Percentiles rank a stretch among this genome's conserved stretches.
Conservation (phyloP, 2,797 vertebrate genomes). For the Anas acuta region DNA sequence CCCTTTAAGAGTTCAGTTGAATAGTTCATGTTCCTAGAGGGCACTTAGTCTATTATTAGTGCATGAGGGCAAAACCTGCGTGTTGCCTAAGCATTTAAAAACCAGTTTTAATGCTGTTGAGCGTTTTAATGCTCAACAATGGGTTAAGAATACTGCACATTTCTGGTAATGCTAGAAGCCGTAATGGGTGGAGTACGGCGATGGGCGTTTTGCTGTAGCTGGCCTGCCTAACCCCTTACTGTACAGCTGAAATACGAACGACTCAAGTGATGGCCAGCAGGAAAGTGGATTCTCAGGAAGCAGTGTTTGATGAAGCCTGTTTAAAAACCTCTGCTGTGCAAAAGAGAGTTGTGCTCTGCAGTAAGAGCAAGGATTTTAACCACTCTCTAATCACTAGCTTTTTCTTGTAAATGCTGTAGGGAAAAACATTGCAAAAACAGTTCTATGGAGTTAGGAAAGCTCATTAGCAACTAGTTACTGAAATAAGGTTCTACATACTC, state of each 20-base stretch:
- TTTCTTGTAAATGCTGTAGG: background rate
- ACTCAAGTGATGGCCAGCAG: slow-evolving; percentile 21
- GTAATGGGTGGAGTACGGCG: slow-evolving; percentile 40
- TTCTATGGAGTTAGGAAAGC: slow-evolving; percentile 49
- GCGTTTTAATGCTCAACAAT: background rate
- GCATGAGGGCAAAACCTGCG: background rate
- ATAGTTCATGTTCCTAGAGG: background rate
- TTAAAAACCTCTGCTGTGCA: slow-evolving; percentile 9
- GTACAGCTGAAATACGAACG: slow-evolving; percentile 35
- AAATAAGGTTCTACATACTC: slow-evolving; percentile 12
- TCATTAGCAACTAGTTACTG: slow-evolving; percentile 31
- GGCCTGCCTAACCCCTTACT: slow-evolving; percentile 64
- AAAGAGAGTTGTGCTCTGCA: background rate
- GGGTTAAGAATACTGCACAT: slow-evolving; percentile 40
- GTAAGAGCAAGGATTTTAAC: slow-evolving; percentile 23
- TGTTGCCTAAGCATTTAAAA: background rate
- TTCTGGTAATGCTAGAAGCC: slow-evolving; percentile 28
- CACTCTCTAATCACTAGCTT: slow-evolving; percentile 5
- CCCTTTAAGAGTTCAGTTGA: background rate
- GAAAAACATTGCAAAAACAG: slow-evolving; percentile 19
- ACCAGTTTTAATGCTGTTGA: background rate
- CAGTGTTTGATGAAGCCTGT: background rate
- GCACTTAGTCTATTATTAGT: background rate
- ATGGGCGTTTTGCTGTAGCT: background rate
- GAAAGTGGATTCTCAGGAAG: slow-evolving; percentile 2